Base-by-base conservation (phyloP, 2,113 vertebrate genomes). In the Irena cyanogastra region DNA sequence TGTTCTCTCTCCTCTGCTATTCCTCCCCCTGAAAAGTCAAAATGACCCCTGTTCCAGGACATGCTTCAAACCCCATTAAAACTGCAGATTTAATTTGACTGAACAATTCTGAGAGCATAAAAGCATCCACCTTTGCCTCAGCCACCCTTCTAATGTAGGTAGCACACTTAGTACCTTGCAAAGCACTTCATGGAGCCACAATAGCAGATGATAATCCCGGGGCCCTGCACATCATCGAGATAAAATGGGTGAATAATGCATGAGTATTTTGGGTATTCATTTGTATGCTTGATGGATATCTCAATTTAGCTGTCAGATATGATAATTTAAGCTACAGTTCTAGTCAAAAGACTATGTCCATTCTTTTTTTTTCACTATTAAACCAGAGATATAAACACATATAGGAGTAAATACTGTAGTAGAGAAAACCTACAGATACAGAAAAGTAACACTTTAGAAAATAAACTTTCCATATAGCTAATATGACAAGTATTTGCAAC, bases 271-370 rank as follows among this genome's bases (percentile, higher is more conserved):
- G 45, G 59, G 35, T 86, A 83, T 85, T 92, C 84, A 85, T 93
- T 94, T 76, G 39, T 61, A 77, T 71, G 31, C 41, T 83, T 78
- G 90, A 87, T 90, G 49, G 35, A 66, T 86, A 83, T 66, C 69
- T 87, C 86, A 94, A 86, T 94, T 95, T 89, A 87, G 42, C 79
- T 90, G 78, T 87, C 86, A 94, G 80, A 65, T 77, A 20, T 39
- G 61, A 87, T 81, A 86, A 94, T 94, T 93, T 83, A 90, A 91
- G 59, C 53, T 53, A 69, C 65, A 60, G 10, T 90, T 94, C 56
- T 50, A 84, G 49, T 35, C 27, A 56, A 78, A 90, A 76, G 53
- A 74, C 45, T 66, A 23, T 11, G 41, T 59, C 50, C 37, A 16
- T 87, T 86, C 35, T 83, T 79, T 87, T 77, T 84, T 75, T 82